Base-by-base conservation (phyloP, 2,888 invertebrate genomes). In the Pogonocherus hispidulus region DNA sequence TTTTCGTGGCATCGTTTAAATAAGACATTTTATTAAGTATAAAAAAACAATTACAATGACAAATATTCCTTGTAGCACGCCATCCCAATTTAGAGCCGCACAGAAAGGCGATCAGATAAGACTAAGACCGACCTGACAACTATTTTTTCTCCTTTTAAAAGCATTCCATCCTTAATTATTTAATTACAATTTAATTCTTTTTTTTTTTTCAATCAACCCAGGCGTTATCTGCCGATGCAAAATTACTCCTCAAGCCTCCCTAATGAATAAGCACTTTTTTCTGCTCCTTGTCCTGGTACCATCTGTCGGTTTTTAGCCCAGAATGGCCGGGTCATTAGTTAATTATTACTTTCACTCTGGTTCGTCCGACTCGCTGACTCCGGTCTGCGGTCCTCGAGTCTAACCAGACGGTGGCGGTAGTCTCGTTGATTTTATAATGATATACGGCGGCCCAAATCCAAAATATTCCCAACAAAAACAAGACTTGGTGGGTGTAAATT, bases 271-370 rank as follows among this genome's bases (percentile, higher is more conserved):
- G 56, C 41, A 23, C 20, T 56, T 56, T 14, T 56, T 41, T 20
- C 22, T 41, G n/a, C 41, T 37, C 54, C 14, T 22, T 41, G 5
- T 20, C 20, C 41, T 18, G 55, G 41, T 56, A n/a, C 8, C 14
- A 41, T 56, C 41, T 56, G n/a, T 20, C 20, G n/a, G 16, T 16
- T 22, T 41, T 19, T 44, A 56, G 55, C 62, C 35, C 20, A 18
- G 55, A 54, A 62, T 56, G 56, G 62, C 19, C 66, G 52, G n/a
- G 19, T 56, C 62, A 63, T 67, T 63, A 67, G 41, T 41, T 67
- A 63, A 67, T 67, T 64, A 67, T 67, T 64, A 64, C 64, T 56
- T 62, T 55, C 55, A 62, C 41, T 27, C 8, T 62, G 55, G 54
- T 35, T 46, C 35, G 55, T 63, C 55, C 63, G 51, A 41, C 37